phyloP scores from a whole-genome alignment of 2,888 invertebrate genomes.

The Quadroppia sp. region DNA sequence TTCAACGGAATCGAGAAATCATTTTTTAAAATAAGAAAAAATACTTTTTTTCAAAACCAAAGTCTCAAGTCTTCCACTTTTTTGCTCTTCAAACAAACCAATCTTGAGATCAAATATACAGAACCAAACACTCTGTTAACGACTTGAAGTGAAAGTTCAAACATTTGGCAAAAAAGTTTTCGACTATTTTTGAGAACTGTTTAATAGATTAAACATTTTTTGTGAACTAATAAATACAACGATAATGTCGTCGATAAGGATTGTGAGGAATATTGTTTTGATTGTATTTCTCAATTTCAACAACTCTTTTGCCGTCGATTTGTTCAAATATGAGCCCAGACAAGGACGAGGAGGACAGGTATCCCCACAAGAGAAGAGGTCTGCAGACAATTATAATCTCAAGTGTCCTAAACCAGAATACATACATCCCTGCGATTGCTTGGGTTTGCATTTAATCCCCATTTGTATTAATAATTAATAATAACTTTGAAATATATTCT shows the following conservation, averaged over 20 bases:
- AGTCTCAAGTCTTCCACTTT: background rate
- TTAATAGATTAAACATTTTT: background rate
- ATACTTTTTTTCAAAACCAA: background rate
- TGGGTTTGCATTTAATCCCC: conserved; percentile 39
- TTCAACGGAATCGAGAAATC: background rate
- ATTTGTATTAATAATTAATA: background rate
- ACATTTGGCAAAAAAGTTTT: background rate
- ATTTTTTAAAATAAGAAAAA: background rate
- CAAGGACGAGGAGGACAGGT: background rate
- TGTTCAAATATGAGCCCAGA: conserved; percentile 21
- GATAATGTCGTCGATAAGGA: background rate
- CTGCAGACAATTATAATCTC: background rate
- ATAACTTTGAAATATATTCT: background rate
- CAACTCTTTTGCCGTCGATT: background rate
- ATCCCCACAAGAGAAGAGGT: background rate
- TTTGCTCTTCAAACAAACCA: background rate
- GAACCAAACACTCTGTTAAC: background rate
- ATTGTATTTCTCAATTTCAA: background rate
- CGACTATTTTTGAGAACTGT: background rate
- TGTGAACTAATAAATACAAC: background rate
- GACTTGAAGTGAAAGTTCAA: conserved; percentile 1
- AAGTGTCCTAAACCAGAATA: conserved; percentile 46
- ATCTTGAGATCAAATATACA: background rate
- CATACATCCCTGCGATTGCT: conserved; percentile 47
- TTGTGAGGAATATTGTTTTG: conserved; percentile 4